A percentile compares a stretch with the other conserved stretches of the same genome.
Evolutionary conservation across 2,888 invertebrate genomes (phyloP).

Genomic region (Autographa gamma): DNA sequence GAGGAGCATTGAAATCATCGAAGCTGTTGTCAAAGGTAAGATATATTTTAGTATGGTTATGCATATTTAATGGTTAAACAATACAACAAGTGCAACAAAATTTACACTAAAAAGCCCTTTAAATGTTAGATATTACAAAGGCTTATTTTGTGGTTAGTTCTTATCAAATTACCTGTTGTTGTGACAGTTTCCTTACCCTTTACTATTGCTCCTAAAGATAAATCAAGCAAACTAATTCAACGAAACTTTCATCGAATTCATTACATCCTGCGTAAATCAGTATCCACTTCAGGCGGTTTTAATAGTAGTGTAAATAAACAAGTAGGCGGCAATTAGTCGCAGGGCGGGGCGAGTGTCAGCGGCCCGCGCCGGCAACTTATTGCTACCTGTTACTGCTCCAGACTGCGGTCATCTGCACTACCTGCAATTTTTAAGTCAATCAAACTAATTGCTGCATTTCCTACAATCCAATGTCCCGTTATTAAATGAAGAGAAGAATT

Average conservation of each 20-base stretch:
- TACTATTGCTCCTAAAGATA: not conserved
- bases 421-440: slow-evolving; percentile 50
- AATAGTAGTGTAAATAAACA: slow-evolving; percentile 76
- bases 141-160: too few species aligned
- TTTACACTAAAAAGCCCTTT: too few species aligned
- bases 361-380: slow-evolving; percentile 63
- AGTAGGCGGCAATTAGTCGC: slow-evolving; percentile 82
- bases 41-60: slow-evolving; percentile 27
- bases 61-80: not conserved
- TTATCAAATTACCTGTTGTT: too few species aligned
- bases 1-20: slow-evolving; percentile 77
- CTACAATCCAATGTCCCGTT: slow-evolving; percentile 12
- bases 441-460: slow-evolving; percentile 21
- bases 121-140: too few species aligned
- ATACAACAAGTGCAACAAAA: not conserved
- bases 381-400: slow-evolving; percentile 63
- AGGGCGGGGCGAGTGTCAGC: slow-evolving; percentile 74
- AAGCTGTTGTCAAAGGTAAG: slow-evolving; percentile 83
- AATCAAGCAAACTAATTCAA: not conserved
- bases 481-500: not conserved
- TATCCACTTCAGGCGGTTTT: slow-evolving; percentile 43
- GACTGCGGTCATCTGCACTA: slow-evolving; percentile 50
- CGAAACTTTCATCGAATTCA: not conserved
- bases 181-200: not conserved
- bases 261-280: slow-evolving; percentile 33